Conservation (phyloP, 2,797 vertebrate species). For the Lacerta bilineata region DNA sequence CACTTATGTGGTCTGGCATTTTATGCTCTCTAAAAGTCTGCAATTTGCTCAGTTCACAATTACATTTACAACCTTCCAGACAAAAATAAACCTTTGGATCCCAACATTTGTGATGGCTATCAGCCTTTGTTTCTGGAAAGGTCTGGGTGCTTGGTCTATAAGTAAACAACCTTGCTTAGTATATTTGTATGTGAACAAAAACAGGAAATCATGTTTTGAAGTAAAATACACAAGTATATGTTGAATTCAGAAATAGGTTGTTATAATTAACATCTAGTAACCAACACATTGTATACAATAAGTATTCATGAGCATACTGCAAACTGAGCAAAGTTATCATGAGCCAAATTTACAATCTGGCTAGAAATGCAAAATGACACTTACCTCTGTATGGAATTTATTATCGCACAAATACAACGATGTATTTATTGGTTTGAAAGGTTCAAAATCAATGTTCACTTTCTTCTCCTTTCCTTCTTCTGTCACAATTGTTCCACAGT, state of each 20-base stretch:
- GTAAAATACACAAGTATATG: not conserved
- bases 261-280: not conserved
- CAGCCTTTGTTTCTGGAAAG: not conserved
- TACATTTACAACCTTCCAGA: not conserved
- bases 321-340: not conserved
- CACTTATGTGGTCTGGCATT: not conserved
- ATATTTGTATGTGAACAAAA: not conserved
- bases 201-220: not conserved
- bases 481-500: conserved; percentile 99
- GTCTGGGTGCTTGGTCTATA: not conserved
- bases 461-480: conserved; percentile 99
- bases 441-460: conserved; percentile 99
- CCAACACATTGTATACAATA: no score
- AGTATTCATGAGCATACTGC: not conserved
- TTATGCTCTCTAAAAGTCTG: not conserved
- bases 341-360: not conserved
- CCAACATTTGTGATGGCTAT: not conserved
- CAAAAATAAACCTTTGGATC: not conserved
- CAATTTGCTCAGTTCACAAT: not conserved
- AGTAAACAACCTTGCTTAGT: not conserved
- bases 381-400: conserved; percentile 99
- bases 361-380: conserved; percentile 44
- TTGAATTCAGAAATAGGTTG: not conserved
- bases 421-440: conserved; percentile 99
- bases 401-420: conserved; percentile 99